These are phyloP conservation scores for Myiotriccus ornatus DNA, from an alignment of 2,797 vertebrate species.

Conservation along the genomic window DNA sequence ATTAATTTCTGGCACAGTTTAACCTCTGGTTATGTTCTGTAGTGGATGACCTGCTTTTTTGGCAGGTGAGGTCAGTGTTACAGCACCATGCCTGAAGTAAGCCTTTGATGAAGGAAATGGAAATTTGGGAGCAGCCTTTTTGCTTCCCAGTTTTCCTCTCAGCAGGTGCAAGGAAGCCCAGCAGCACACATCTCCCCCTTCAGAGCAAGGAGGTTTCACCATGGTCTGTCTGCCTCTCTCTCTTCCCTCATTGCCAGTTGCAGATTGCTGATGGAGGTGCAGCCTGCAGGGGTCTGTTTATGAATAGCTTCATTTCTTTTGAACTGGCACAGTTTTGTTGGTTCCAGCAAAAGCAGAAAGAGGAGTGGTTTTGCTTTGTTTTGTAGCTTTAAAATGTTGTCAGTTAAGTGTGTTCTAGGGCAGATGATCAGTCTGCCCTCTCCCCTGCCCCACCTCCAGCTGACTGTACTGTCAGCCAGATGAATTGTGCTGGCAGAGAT, in stretches of 20 bases:
- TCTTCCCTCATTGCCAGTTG: not conserved
- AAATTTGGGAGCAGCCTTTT: not conserved
- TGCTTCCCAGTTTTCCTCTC: not conserved
- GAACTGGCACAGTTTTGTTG: not conserved
- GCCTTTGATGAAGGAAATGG: not conserved
- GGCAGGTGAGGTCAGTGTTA: not conserved
- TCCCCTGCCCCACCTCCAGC: accelerated
- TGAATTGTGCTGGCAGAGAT: not conserved
- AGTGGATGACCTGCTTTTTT: accelerated
- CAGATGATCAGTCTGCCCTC: not conserved
- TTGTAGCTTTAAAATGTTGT: not conserved
- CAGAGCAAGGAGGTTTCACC: not conserved
- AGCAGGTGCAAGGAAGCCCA: not conserved
- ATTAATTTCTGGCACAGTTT: not conserved
- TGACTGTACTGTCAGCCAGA: not conserved
- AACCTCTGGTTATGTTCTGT: not conserved
- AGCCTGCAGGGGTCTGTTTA: not conserved
- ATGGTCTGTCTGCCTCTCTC: accelerated
- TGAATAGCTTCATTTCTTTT: not conserved
- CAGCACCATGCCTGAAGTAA: not conserved
- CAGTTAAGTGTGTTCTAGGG: not conserved
- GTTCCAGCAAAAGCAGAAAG: not conserved
- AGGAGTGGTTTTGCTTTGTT: not conserved
- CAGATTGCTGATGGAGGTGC: not conserved
- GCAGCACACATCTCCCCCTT: not conserved